These are phyloP conservation scores for Eueides isabella DNA, from an alignment of 1,140 invertebrate species.

Conservation along the genomic window DNA sequence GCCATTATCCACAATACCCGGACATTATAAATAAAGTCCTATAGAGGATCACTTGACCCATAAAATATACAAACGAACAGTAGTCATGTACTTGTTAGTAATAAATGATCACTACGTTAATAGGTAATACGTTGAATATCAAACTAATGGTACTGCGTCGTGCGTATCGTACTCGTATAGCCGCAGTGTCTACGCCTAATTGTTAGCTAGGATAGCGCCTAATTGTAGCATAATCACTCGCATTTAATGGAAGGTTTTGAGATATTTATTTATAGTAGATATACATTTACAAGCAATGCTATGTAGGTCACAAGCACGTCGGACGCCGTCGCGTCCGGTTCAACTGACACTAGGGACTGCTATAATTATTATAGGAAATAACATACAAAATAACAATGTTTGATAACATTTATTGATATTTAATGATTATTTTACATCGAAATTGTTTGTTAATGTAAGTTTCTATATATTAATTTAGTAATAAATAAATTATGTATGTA, in stretches of 20 bases:
- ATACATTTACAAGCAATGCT: conserved; percentile 22
- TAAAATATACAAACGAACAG: not conserved
- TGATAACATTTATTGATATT: not conserved
- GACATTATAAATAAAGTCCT: too few species aligned
- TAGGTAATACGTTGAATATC: too few species aligned
- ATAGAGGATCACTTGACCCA: too few species aligned
- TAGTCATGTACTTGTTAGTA: too few species aligned
- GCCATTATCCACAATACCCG: too few species aligned
- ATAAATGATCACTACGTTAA: not conserved
- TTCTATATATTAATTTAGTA: conserved; percentile 2
- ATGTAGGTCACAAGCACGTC: not conserved
- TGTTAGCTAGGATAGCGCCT: conserved; percentile 31
- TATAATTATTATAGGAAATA: not conserved
- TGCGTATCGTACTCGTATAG: too few species aligned
- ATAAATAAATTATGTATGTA: not conserved
- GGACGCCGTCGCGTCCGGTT: too few species aligned
- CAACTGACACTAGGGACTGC: not conserved
- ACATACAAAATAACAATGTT: not conserved
- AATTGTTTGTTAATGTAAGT: not conserved
- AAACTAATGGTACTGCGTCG: not conserved
- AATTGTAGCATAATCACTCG: conserved; percentile 26
- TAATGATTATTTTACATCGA: conserved; percentile 9
- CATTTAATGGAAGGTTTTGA: conserved; percentile 32
- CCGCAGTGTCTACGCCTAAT: too few species aligned
- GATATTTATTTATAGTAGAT: conserved; percentile 29